Evolutionary conservation across 2,888 invertebrate genomes (phyloP).

Genomic region (Ptychoptera contaminata): DNA sequence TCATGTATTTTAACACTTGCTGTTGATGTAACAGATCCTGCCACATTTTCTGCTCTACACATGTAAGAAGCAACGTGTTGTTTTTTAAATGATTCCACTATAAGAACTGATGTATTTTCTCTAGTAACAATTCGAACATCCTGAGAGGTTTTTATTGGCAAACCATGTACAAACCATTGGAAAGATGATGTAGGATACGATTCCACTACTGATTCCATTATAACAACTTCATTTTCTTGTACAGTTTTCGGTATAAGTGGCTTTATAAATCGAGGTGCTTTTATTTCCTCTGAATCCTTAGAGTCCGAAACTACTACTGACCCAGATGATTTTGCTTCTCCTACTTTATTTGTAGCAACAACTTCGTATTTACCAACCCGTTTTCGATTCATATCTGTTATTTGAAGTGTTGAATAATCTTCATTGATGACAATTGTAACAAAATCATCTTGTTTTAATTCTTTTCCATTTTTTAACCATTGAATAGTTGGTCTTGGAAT

Average conservation of each 20-base stretch:
- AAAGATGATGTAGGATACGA: constrained; percentile 69
- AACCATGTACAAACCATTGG: constrained; percentile 70
- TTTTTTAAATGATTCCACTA: constrained; percentile 53
- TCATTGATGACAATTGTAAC: constrained; percentile 42
- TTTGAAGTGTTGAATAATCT: constrained; percentile 45
- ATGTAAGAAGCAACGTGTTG: constrained; percentile 63
- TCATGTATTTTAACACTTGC: constrained; percentile 51
- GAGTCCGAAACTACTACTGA: constrained; percentile 56
- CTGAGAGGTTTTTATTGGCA: constrained; percentile 51
- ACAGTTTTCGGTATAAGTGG: constrained; percentile 54
- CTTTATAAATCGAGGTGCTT: constrained; percentile 57
- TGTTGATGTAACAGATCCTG: constrained; percentile 76
- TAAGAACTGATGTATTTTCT: constrained; percentile 62
- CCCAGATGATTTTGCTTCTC: constrained; percentile 65
- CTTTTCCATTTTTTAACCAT: constrained; percentile 75
- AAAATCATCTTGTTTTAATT: constrained; percentile 47
- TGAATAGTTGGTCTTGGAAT: constrained; percentile 54
- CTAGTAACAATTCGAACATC: constrained; percentile 54
- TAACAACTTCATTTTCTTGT: constrained; percentile 55
- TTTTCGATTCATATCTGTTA: constrained; percentile 52
- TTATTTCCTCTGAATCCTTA: constrained; percentile 40
- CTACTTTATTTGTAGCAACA: constrained; percentile 56
- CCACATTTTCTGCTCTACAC: constrained; percentile 79
- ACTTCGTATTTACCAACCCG: constrained; percentile 82
- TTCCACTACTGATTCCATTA: constrained; percentile 61